Evolutionary conservation across 2,797 vertebrate genomes (phyloP), one percentile per base, ranked within the genome.

Genomic region (Brachyalestes nurse): DNA sequence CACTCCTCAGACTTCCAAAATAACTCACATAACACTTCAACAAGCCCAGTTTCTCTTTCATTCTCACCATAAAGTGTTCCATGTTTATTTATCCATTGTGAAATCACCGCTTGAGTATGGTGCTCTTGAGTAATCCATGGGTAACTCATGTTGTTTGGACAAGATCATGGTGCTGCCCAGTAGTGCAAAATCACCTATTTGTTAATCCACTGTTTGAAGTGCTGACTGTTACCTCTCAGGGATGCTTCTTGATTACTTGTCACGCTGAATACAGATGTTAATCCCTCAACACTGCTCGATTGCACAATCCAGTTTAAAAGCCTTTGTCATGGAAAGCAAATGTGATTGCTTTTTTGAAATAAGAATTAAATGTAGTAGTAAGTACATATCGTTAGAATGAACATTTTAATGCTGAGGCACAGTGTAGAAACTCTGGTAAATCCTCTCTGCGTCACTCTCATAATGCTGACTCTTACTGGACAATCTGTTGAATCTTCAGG

Each of bases 31-130:
- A 25, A 61, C 85, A 79, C 61, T 12, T 51, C 19, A 73, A 65
- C 34, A 75, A 83, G 88, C 66, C 34, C 23, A 42, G 34, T 82
- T 77, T 80, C 75, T 51, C 72, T 82, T 82, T 77, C 69, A 62
- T 69, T 69, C 57, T 25, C 45, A 57, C n/a, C 78, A 71, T 49
- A 23, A 75, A 72, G 83, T 64, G 19, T 67, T 55, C 55, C 13
- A 25, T 82, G 76, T 75, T 84, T 82, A 81, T 72, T 55, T 69
- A 78, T 83, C 7, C 57, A 21, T 66, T 67, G 83, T 81, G 60
- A 79, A 61, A 72, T 66, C 34, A 42, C 62, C n/a, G 6, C 28
- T 64, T 17, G 67, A 40, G 34, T n/a, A 23, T 21, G 28, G 73
- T 72, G 62, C 42, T 71, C 69, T 57, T 72, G 72, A 83, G 74